Percentiles rank a stretch among this genome's conserved stretches.
Evolutionary conservation across 2,797 vertebrate genomes (phyloP).

Genomic region (Lophotriccus pileatus): DNA sequence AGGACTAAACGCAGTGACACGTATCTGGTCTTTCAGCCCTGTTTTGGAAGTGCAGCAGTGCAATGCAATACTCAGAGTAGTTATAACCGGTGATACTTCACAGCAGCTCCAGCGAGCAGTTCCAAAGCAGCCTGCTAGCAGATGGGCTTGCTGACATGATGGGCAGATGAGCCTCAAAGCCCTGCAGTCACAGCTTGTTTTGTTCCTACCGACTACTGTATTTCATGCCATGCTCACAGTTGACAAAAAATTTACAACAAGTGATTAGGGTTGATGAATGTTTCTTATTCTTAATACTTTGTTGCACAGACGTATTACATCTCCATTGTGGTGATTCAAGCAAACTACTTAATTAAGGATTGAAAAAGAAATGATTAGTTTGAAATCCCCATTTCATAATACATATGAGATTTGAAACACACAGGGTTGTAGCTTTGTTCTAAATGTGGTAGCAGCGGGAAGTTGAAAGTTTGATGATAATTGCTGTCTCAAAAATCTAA

Average conservation of each 20-base stretch:
- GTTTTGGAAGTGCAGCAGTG: neutral
- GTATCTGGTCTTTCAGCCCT: neutral
- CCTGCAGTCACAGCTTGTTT: neutral
- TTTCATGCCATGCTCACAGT: neutral
- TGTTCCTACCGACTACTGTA: neutral
- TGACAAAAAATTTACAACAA: neutral
- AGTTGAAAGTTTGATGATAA: neutral
- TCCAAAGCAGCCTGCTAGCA: neutral
- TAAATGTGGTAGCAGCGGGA: neutral
- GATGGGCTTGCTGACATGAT: neutral
- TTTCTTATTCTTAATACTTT: neutral
- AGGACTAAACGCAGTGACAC: fast-evolving
- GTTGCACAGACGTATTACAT: neutral
- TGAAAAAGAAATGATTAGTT: neutral
- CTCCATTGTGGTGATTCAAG: neutral
- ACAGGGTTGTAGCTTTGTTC: neutral
- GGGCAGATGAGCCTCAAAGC: neutral
- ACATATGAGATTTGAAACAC: neutral
- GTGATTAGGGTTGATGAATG: neutral
- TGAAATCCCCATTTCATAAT: neutral
- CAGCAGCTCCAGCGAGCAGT: neutral
- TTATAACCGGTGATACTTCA: neutral
- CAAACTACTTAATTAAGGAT: neutral
- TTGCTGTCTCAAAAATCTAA: neutral
- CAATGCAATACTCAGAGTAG: neutral